Evolutionary conservation across 35 echinoderm and acorn worm genomes (phyloP).

Genomic region (Stichopus chloronotus): DNA sequence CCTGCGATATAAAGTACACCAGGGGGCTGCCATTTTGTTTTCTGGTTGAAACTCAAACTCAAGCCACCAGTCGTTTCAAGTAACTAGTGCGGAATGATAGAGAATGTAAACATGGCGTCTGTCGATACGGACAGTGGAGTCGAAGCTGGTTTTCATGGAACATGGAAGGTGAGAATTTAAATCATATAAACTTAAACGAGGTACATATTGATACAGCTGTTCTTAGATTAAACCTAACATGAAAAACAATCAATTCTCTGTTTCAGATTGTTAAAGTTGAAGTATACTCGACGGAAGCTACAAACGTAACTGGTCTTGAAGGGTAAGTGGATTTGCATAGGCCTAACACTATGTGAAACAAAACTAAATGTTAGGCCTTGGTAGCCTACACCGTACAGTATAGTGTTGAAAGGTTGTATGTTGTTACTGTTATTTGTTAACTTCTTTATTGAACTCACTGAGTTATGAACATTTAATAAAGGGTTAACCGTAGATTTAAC

Average conservation of each 20-base stretch:
- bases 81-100: background rate
- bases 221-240: background rate
- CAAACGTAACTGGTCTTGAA: slow-evolving; percentile 58
- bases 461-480: no score
- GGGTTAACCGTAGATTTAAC: no score
- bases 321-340: slow-evolving; percentile 42
- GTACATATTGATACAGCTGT: background rate
- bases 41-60: background rate
- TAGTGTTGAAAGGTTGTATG: no score
- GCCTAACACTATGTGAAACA: background rate
- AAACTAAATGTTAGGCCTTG: no score
- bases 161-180: slow-evolving; percentile 8
- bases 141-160: slow-evolving; percentile 42
- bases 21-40: slow-evolving; percentile 53
- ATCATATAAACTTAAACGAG: background rate
- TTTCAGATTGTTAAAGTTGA: slow-evolving; percentile 65
- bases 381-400: no score
- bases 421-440: no score
- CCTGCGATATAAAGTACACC: background rate
- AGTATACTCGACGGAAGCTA: slow-evolving; percentile 41
- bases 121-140: background rate
- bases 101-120: slow-evolving; percentile 45
- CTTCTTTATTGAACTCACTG: no score
- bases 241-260: background rate
- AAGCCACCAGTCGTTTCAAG: slow-evolving; percentile 4